Percentiles rank a stretch among this genome's conserved stretches.
Conservation (phyloP, 2,797 vertebrate species). For the Clarias laeviceps region DNA sequence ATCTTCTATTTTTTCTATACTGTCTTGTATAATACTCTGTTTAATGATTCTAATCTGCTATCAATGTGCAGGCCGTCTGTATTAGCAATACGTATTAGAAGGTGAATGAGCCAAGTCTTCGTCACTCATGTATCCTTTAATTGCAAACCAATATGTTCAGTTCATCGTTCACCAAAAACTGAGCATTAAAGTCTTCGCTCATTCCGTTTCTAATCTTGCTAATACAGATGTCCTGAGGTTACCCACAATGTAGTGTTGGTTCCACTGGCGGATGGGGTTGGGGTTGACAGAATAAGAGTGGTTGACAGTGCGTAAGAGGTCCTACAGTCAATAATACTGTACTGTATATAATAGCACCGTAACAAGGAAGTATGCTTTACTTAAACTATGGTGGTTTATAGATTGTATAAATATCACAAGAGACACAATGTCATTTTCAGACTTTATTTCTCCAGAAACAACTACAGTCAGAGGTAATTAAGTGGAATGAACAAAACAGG, state of each 20-base stretch:
- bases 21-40: too few relatives aligned
- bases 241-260: neutral
- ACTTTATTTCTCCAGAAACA: conserved; percentile 75
- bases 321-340: neutral
- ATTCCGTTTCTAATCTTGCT: too few relatives aligned
- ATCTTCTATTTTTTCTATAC: too few relatives aligned
- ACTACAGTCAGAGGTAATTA: conserved; percentile 77
- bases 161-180: too few relatives aligned
- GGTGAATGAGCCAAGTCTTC: too few relatives aligned
- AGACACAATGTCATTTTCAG: conserved; percentile 36
- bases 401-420: neutral
- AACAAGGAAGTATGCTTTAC: neutral
- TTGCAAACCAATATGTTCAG: too few relatives aligned
- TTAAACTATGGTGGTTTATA: neutral
- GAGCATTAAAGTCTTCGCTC: too few relatives aligned
- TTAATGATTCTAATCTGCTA: too few relatives aligned
- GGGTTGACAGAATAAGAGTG: neutral
- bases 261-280: neutral
- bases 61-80: too few relatives aligned
- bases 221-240: too few relatives aligned
- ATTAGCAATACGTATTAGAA: too few relatives aligned
- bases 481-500: conserved; percentile 66
- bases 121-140: too few relatives aligned
- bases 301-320: neutral
- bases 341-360: neutral